These are phyloP conservation scores for Heliconius melpomene DNA, from an alignment of 1,140 invertebrate species.

Conservation along the genomic window DNA sequence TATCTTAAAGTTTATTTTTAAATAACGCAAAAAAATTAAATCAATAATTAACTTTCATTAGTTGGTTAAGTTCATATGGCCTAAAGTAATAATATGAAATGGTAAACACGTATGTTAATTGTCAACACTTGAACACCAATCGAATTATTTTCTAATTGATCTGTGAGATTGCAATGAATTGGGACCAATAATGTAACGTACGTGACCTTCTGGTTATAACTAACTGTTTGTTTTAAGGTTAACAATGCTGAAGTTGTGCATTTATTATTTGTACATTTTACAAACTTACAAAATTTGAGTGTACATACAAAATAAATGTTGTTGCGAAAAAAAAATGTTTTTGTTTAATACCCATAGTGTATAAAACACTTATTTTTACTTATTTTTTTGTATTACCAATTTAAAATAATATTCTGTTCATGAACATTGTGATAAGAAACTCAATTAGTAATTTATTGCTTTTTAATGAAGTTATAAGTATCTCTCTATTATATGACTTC, in stretches of 20 bases:
- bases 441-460: neutral
- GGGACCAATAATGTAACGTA: slow-evolving; percentile 65
- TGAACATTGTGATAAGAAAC: neutral
- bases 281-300: slow-evolving; percentile 69
- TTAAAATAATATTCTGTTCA: slow-evolving; percentile 18
- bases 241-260: slow-evolving; percentile 80
- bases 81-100: slow-evolving; percentile 24
- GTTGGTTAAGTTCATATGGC: slow-evolving; percentile 33
- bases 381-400: neutral
- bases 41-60: neutral
- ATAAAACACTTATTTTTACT: no score
- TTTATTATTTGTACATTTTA: slow-evolving; percentile 79
- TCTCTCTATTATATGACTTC: neutral
- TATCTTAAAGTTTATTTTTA: neutral
- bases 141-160: slow-evolving; percentile 24
- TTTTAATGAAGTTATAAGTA: neutral
- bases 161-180: slow-evolving; percentile 54
- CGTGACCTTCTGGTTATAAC: slow-evolving; percentile 48
- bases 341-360: slow-evolving; percentile 47
- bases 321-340: slow-evolving; percentile 58
- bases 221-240: slow-evolving; percentile 49
- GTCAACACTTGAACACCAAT: slow-evolving; percentile 1
- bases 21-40: neutral
- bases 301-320: slow-evolving; percentile 80
- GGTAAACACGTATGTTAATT: neutral